Evolutionary conservation across 2,888 invertebrate genomes (phyloP), one percentile per base, ranked within the genome.

Genomic region (Eudasyphora cyanicolor): DNA sequence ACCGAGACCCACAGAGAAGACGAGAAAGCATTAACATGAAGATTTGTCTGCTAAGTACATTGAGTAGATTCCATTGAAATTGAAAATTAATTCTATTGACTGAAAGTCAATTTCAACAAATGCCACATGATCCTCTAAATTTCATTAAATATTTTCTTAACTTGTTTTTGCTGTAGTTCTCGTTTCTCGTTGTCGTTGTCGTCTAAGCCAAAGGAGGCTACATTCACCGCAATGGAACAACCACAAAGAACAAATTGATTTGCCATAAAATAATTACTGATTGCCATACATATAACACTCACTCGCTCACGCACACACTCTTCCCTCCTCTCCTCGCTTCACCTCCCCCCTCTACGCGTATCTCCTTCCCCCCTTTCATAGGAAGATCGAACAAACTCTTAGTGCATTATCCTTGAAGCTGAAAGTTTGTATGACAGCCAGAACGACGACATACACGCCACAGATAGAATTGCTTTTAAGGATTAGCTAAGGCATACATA

Each of bases 81-180:
- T 24, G 38, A 17, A 67, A 67, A 75, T 82, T 79, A 70, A 80
- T 76, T 75, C 57, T 75, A 78, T 80, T 78, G 80, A 64, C 54
- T 74, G 10, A 12, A 60, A 75, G 49, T 64, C 78, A 45, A 71
- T 71, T 80, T 64, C 29, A 32, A 35, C 69, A 77, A 76, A 69
- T 74, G 27, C 78, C 80, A 84, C 80, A 80, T 75, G 80, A 84
- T 84, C 80, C 75, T 78, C 49, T 84, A 80, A 67, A 78, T 76
- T 78, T 78, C 71, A 75, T 84, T 84, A 83, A 71, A 80, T 76
- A 51, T 69, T 76, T 76, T 79, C 29, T 83, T 17, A 32, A 60
- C 79, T 35, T 62, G 14, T 12, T 8, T 4, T 4, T 6, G 8
- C 19, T 42, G 17, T 49, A 27, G 35, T 70, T 24, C 12, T n/a